Base-by-base conservation (phyloP, 2,797 vertebrate species). In the Tragelaphus eurycerus region DNA sequence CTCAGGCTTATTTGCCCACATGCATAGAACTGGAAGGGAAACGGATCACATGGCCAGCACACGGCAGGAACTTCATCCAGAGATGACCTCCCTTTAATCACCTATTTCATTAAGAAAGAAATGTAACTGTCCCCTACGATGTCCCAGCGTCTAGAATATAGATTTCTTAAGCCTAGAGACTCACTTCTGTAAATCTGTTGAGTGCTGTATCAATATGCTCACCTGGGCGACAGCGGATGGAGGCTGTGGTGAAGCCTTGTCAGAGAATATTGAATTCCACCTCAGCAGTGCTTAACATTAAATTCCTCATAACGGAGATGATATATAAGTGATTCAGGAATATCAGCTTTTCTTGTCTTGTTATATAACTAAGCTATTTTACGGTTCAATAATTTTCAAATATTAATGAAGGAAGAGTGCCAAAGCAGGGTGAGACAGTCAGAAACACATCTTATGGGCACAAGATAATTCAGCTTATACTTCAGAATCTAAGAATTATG, bases 181-280 rank as follows among this genome's bases (percentile, higher is more conserved):
- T 38, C 48, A n/a, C 13, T 93, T 71, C 89, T 14, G 19, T 46
- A 27, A 50, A 34, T 15, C 82, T 21, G 25, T 38, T n/a, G 38
- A 92, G 64, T 34, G 16, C 60, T 29, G 0, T 2, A 78, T 46
- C 98, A 98, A 92, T 98, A 98, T 29, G 95, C 71, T 97, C 96
- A 90, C 97, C 95, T 50, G 4, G 85, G 57, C 1, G 64, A 78
- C 83, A 67, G 91, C 6, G 34, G 86, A 50, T 13, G 93, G 97
- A 97, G 96, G 95, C 96, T 34, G 82, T 67, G 3, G 10, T 27
- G 94, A 93, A 82, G 91, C 94, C 50, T 38, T 89, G 86, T 93
- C 89, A 84, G 90, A 95, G 97, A 94, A 90, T 55, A 96, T 46
- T 96, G 96, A 85, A 96, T 97, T 97, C 97, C 95, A 93, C 93